These are phyloP conservation scores for Matsumyia berberina DNA, from an alignment of 2,888 invertebrate genomes.

Conservation along the genomic window DNA sequence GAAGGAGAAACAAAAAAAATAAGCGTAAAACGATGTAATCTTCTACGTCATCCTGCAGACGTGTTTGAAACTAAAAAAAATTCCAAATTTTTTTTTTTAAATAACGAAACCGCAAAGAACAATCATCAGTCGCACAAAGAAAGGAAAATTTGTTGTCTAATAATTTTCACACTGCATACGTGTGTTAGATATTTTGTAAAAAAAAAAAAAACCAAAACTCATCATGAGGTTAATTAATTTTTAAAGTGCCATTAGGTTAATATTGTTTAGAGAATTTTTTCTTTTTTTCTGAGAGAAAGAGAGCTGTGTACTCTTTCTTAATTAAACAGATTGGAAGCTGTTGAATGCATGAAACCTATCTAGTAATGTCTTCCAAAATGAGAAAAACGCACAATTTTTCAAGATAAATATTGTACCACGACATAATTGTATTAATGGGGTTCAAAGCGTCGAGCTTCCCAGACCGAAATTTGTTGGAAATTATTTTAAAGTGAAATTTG, in stretches of 20 bases:
- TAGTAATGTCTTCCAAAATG: constrained; percentile 56
- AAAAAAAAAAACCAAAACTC: constrained; percentile 46
- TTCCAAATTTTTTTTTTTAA: constrained; percentile 7
- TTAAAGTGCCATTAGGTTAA: constrained; percentile 75
- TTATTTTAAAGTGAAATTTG: constrained; percentile 39
- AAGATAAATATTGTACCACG: constrained; percentile 34
- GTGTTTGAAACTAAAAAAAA: constrained; percentile 18
- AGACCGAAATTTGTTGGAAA: no score
- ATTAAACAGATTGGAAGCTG: constrained; percentile 51
- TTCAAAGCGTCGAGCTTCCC: constrained; percentile 43
- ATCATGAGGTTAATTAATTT: constrained; percentile 67
- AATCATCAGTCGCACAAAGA: constrained; percentile 60
- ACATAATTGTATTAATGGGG: constrained; percentile 56
- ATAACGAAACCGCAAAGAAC: constrained; percentile 57
- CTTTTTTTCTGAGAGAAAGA: constrained; percentile 8
- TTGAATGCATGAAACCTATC: constrained; percentile 56
- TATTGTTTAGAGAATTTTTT: constrained; percentile 55
- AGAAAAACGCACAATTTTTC: background rate
- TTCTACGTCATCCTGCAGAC: constrained; percentile 27
- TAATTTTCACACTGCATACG: constrained; percentile 36
- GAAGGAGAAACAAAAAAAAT: constrained; percentile 22
- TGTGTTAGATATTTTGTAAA: constrained; percentile 68
- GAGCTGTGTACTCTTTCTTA: constrained; percentile 29
- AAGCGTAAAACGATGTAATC: constrained; percentile 38
- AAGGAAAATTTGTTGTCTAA: background rate